These are phyloP conservation scores for Lacanobia wlatinum DNA, from an alignment of 2,888 invertebrate genomes.

Conservation along the genomic window DNA sequence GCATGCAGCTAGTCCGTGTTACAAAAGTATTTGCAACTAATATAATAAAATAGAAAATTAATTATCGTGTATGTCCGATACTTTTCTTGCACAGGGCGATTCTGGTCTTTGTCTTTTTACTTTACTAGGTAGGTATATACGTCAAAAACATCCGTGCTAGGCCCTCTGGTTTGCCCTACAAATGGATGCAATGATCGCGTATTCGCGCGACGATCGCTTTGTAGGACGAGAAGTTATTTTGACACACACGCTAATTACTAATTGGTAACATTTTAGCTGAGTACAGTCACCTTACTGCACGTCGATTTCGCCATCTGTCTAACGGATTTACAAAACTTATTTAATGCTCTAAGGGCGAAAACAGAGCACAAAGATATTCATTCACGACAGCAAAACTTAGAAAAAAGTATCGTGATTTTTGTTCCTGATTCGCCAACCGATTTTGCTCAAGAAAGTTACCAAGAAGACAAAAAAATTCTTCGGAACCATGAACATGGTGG, in stretches of 20 bases:
- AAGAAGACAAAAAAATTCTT: not conserved
- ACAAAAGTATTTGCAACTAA: too few relatives aligned
- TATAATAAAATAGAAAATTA: too few relatives aligned
- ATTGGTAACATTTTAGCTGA: conserved; percentile 14
- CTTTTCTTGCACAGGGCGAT: too few relatives aligned
- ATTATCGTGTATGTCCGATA: too few relatives aligned
- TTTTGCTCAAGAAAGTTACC: not conserved
- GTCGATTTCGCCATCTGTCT: not conserved
- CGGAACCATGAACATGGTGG: not conserved
- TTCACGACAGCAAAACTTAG: not conserved
- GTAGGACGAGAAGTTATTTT: too few relatives aligned
- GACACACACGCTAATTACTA: conserved; percentile 9
- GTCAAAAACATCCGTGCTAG: too few relatives aligned
- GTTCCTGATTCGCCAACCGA: not conserved
- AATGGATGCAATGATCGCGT: not conserved
- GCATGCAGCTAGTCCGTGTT: too few relatives aligned
- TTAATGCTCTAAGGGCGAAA: not conserved
- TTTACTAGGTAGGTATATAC: too few relatives aligned
- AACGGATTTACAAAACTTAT: not conserved
- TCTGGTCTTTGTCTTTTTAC: too few relatives aligned
- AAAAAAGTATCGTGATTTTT: conserved; percentile 15
- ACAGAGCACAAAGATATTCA: not conserved
- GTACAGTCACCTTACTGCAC: conserved; percentile 11
- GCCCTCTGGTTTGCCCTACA: too few relatives aligned
- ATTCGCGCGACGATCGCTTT: too few relatives aligned